These are phyloP conservation scores for Latrodectus hesperus DNA, from an alignment of 2,888 invertebrate genomes.

Conservation along the genomic window DNA sequence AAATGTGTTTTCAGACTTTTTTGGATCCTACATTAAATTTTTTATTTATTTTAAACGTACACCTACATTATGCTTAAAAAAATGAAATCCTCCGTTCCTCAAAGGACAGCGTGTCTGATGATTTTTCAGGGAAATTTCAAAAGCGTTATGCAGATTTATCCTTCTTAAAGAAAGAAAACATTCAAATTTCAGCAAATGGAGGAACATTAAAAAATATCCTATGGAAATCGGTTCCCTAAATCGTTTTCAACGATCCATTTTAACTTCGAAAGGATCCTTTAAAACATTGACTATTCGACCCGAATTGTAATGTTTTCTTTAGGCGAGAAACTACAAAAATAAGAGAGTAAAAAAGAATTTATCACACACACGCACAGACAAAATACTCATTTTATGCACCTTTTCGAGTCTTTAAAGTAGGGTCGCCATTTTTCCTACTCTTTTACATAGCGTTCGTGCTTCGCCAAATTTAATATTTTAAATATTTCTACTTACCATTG, in stretches of 20 bases:
- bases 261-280: not conserved
- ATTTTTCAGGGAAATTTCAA: conserved; percentile 1
- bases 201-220: not conserved
- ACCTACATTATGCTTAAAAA: not conserved
- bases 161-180: not conserved
- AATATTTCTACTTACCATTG: no score
- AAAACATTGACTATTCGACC: not conserved
- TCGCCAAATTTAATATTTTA: no score
- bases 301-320: conserved; percentile 16
- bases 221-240: not conserved
- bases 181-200: not conserved
- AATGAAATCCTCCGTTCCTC: not conserved
- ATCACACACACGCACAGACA: no score
- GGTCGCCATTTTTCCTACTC: no score
- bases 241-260: conserved; percentile 9
- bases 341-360: no score
- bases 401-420: no score
- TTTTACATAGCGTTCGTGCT: no score
- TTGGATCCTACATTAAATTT: no score
- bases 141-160: conserved; percentile 1
- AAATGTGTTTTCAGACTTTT: no score
- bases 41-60: no score
- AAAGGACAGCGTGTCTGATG: not conserved
- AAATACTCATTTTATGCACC: no score
- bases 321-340: no score